Evolutionary conservation across 1,140 invertebrate genomes (phyloP).

Genomic region (Drosophila parabipectinata): DNA sequence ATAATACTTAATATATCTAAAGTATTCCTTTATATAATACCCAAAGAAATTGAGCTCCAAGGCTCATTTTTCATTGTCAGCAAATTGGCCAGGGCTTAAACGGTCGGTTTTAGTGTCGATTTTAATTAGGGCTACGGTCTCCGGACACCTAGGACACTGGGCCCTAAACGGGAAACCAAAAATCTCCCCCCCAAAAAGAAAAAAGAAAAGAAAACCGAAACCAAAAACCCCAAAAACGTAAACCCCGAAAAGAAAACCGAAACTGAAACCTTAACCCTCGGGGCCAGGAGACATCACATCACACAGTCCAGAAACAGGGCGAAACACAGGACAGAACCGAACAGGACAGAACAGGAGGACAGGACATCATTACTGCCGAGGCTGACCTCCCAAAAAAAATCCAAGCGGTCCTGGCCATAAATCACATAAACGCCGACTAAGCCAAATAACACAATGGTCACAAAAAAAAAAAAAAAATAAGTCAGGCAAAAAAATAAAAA

Average conservation of each 20-base stretch:
- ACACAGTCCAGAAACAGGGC: neutral
- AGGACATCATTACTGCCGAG: conserved; percentile 42
- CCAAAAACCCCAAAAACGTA: conserved; percentile 1
- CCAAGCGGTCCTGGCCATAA: conserved; percentile 70
- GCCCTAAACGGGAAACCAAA: neutral
- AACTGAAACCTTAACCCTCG: conserved; percentile 36
- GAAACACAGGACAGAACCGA: conserved; percentile 3
- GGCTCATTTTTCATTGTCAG: conserved; percentile 59
- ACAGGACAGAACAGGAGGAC: conserved; percentile 10
- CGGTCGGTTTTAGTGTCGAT: conserved; percentile 68
- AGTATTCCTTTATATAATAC: neutral
- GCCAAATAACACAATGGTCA: conserved; percentile 53
- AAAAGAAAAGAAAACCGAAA: neutral
- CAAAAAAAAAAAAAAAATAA: conserved; percentile 5
- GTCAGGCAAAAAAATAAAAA: conserved; percentile 12
- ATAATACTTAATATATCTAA: neutral
- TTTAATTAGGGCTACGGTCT: conserved; percentile 59
- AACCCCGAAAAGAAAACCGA: conserved; percentile 1
- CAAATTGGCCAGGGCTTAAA: conserved; percentile 64
- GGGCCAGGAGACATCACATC: conserved; percentile 38
- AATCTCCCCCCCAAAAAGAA: neutral
- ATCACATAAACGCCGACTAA: conserved; percentile 80
- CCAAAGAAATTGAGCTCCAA: neutral
- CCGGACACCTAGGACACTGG: conserved; percentile 12
- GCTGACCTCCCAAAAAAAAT: conserved; percentile 47